Conservation (phyloP, 2,888 invertebrate species). For the Punctoribates punctum region DNA sequence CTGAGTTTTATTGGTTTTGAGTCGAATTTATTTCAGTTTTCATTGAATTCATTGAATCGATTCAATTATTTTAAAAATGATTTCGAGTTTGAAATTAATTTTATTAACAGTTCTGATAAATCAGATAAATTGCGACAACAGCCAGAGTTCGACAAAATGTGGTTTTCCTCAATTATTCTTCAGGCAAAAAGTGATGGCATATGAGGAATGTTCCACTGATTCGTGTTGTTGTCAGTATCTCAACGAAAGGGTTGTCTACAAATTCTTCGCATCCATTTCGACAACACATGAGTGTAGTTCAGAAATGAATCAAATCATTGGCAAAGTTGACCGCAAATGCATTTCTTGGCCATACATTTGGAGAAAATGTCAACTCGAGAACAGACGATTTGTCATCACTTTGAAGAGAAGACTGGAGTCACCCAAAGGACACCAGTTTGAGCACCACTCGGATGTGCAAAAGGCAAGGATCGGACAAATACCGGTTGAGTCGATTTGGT, state of each 20-base stretch:
- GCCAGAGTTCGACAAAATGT: background rate
- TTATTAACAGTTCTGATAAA: background rate
- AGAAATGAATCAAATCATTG: background rate
- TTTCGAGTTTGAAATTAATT: background rate
- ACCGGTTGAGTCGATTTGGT: no score
- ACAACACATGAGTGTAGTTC: background rate
- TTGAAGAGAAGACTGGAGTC: background rate
- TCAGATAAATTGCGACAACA: background rate
- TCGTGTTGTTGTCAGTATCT: slow-evolving; percentile 11
- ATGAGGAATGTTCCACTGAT: background rate
- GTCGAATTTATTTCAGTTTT: background rate
- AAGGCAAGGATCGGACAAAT: no score
- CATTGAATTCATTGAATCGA: background rate
- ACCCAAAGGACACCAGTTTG: no score
- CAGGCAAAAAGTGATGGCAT: background rate
- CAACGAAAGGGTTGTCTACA: background rate
- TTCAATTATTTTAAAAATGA: background rate
- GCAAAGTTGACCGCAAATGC: background rate
- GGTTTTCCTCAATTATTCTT: background rate
- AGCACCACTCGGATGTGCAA: no score
- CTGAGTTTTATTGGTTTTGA: no score
- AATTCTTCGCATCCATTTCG: background rate
- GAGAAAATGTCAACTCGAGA: background rate
- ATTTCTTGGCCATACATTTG: background rate
- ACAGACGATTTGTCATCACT: background rate